A percentile compares a stretch with the other conserved stretches of the same genome.
Evolutionary conservation across 2,797 vertebrate genomes (phyloP).

Genomic region (Macropodus opercularis): DNA sequence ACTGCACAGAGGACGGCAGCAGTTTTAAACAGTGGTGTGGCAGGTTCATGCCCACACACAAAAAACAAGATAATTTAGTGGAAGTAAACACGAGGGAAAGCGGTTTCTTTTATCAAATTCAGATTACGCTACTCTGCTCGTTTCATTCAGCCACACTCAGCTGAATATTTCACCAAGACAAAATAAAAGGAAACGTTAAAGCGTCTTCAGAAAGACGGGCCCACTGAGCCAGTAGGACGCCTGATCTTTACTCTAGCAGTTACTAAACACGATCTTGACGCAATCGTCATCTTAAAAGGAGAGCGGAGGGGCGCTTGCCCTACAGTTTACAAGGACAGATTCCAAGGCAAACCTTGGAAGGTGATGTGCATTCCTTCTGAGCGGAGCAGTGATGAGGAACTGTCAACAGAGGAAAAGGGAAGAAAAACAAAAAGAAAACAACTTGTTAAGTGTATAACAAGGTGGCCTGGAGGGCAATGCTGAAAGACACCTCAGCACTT

Average conservation of each 20-base stretch:
- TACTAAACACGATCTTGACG: constrained; percentile 61
- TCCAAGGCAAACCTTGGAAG: constrained; percentile 70
- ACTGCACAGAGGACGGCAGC: constrained; percentile 25
- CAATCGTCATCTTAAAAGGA: constrained; percentile 59
- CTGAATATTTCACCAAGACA: constrained; percentile 17
- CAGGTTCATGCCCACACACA: constrained; percentile 53
- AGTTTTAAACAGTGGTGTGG: constrained; percentile 3
- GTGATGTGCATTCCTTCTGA: constrained; percentile 72
- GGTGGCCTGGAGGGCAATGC: constrained; percentile 79
- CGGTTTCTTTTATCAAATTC: constrained; percentile 44
- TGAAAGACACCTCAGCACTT: constrained; percentile 77
- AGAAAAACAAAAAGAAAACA: constrained; percentile 79
- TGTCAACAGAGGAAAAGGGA: constrained; percentile 76
- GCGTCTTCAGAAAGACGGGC: constrained; percentile 22
- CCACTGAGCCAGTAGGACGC: constrained; percentile 36
- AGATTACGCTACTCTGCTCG: constrained; percentile 27
- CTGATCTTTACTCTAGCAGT: constrained; percentile 58
- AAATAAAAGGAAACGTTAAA: constrained; percentile 8
- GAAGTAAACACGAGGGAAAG: constrained; percentile 40
- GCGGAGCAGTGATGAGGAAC: constrained; percentile 73
- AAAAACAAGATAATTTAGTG: constrained; percentile 24
- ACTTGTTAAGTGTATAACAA: constrained; percentile 83
- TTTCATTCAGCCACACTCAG: constrained; percentile 18
- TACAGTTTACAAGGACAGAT: constrained; percentile 72
- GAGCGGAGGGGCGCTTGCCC: constrained; percentile 61